Percentiles rank a stretch among this genome's conserved stretches.
These are phyloP conservation scores for Henicopernis longicauda DNA, from an alignment of 2,113 vertebrate species.

Conservation along the genomic window DNA sequence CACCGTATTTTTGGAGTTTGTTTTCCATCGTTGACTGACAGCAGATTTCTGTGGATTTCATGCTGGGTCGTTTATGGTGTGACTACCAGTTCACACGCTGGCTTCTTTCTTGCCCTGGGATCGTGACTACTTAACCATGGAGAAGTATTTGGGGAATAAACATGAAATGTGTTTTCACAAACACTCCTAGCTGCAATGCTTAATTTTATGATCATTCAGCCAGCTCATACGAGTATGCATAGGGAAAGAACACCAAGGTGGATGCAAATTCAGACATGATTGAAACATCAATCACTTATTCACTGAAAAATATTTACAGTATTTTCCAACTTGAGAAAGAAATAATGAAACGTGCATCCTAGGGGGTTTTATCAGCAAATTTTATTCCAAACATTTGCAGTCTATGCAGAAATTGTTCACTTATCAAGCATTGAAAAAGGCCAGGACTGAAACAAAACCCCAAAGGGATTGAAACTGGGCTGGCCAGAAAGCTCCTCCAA, in stretches of 20 bases:
- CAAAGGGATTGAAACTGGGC: not conserved
- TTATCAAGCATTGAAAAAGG: not conserved
- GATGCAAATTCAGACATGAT: not conserved
- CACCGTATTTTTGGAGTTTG: not conserved
- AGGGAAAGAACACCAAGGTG: not conserved
- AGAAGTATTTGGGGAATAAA: not conserved
- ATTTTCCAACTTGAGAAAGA: not conserved
- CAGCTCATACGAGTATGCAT: not conserved
- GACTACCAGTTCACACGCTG: not conserved
- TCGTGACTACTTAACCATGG: not conserved
- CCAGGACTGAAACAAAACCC: not conserved
- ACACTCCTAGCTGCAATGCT: not conserved
- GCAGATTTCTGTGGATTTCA: not conserved
- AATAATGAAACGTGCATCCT: not conserved
- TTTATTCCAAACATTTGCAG: not conserved
- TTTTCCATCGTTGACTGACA: not conserved
- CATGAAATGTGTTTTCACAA: not conserved
- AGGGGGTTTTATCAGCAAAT: not conserved
- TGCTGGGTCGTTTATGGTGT: not conserved
- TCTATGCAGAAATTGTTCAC: not conserved
- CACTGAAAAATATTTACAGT: not conserved
- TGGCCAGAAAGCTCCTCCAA: not conserved
- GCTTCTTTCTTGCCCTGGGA: not conserved
- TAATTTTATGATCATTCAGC: not conserved
- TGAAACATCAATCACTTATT: constrained; percentile 3